A percentile compares a stretch with the other conserved stretches of the same genome.
Evolutionary conservation across 2,888 invertebrate species (phyloP).

Genomic region (Taphrorychus bicolor): DNA sequence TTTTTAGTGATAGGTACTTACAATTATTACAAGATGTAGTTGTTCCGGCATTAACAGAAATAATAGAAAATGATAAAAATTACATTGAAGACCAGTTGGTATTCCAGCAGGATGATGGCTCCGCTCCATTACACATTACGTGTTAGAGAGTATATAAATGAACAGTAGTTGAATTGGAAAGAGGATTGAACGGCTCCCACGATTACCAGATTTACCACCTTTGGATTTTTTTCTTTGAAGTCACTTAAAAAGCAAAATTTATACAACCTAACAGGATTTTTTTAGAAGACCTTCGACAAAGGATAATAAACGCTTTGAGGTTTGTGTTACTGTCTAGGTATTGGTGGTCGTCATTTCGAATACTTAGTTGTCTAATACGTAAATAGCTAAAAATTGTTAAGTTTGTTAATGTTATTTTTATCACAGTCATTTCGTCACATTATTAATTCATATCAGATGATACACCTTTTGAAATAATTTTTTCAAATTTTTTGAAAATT

Average conservation of each 20-base stretch:
- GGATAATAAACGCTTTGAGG: not conserved
- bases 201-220: no score
- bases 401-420: not conserved
- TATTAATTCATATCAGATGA: not conserved
- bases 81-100: not conserved
- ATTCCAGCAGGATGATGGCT: not conserved
- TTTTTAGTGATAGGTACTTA: not conserved
- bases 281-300: not conserved
- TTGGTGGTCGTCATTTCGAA: not conserved
- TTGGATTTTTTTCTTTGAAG: no score
- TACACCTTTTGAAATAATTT: not conserved
- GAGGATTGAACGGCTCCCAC: no score
- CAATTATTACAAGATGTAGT: no score
- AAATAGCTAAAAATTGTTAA: not conserved
- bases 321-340: not conserved
- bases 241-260: no score
- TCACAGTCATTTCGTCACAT: no score
- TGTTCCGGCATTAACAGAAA: not conserved
- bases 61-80: not conserved
- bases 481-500: no score
- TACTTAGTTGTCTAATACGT: not conserved
- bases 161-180: not conserved
- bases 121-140: not conserved
- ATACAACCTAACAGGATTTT: not conserved
- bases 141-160: not conserved